phyloP scores from a whole-genome alignment of 1,140 invertebrate genomes.

The Drosophila ironensis region DNA sequence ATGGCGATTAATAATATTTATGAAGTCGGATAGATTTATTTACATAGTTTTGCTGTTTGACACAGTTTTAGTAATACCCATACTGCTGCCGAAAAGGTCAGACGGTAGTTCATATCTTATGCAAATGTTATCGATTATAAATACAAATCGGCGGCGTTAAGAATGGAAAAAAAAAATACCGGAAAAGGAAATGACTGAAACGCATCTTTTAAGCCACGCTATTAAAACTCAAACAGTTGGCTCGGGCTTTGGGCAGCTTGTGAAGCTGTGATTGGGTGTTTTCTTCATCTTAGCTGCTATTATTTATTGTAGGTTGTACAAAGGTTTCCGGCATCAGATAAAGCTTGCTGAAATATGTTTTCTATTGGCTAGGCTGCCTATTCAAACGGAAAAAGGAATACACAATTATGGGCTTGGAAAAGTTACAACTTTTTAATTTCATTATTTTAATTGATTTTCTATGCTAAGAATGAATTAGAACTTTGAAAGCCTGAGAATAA shows the following conservation, averaged over 20 bases:
- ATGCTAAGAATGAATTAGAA: constrained; percentile 5
- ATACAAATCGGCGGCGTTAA: constrained; percentile 53
- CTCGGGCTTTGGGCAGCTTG: constrained; percentile 9
- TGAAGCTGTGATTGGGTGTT: constrained; percentile 8
- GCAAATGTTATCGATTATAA: constrained; percentile 58
- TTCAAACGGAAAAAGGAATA: constrained; percentile 33
- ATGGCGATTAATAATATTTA: too few relatives aligned
- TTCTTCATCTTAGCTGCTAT: constrained; percentile 22
- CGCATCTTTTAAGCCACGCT: constrained; percentile 32
- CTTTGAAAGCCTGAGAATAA: constrained; percentile 22
- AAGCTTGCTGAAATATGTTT: neutral
- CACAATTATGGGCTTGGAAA: constrained; percentile 28
- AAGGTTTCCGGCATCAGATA: neutral
- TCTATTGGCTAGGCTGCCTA: constrained; percentile 9
- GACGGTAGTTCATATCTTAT: constrained; percentile 41
- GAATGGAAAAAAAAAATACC: constrained; percentile 47
- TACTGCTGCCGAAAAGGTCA: constrained; percentile 51
- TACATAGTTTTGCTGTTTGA: neutral
- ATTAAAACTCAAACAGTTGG: constrained; percentile 19
- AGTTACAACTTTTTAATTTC: constrained; percentile 29
- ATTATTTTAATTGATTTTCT: constrained; percentile 51
- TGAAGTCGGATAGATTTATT: too few relatives aligned
- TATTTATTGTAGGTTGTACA: constrained; percentile 32
- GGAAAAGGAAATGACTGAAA: constrained; percentile 75
- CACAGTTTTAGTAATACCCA: too few relatives aligned